Base-by-base conservation (phyloP, 2,888 invertebrate genomes). In the Chrysolina americana region DNA sequence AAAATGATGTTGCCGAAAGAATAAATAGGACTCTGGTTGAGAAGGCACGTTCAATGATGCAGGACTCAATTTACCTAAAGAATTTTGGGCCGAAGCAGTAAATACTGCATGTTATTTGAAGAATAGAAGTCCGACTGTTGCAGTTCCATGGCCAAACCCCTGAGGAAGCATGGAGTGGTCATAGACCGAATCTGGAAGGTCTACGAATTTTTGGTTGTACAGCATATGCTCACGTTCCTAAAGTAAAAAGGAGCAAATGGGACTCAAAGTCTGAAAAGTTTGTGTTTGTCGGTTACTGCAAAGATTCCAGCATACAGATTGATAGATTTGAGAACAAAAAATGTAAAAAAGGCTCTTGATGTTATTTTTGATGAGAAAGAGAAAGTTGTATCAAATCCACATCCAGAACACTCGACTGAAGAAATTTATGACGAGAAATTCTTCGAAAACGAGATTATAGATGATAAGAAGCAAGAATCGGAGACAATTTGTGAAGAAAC, bases 141-240 rank as follows among this genome's bases (percentile, higher is more conserved):
- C 21, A 41, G n/a, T 19, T 23, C 13, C 19, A 68, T 41, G 41
- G 21, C n/a, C 41, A 6, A 41, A 86, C 85, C 1, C 84, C 87
- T 0, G 77, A 83, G 68, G 88, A 87, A 76, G 36, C 81, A 2
- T 87, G 87, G 86, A 76, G 82, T 41, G 81, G 82, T 21, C 65
- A 73, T 1, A 86, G 85, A 78, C 85, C 85, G 15, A 76, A 85
- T 75, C 44, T 89, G 1, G 78, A 71, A 59, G 80, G 44, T 15
- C 48, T 41, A 21, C 13, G 65, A 63, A 81, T 85, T 56, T 88
- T 89, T 83, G 88, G 87, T 17, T 81, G 81, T 19, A 66, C 80
- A 65, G 83, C 82, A 10, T 83, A 84, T 79, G 82, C 79, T 17
- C 84, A 86, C 73, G 75, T 86, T 21, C 84, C 85, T 0, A 82